A percentile compares a stretch with the other conserved stretches of the same genome.
These are phyloP conservation scores for Spea hammondii DNA, from an alignment of 2,797 vertebrate genomes.

Conservation along the genomic window DNA sequence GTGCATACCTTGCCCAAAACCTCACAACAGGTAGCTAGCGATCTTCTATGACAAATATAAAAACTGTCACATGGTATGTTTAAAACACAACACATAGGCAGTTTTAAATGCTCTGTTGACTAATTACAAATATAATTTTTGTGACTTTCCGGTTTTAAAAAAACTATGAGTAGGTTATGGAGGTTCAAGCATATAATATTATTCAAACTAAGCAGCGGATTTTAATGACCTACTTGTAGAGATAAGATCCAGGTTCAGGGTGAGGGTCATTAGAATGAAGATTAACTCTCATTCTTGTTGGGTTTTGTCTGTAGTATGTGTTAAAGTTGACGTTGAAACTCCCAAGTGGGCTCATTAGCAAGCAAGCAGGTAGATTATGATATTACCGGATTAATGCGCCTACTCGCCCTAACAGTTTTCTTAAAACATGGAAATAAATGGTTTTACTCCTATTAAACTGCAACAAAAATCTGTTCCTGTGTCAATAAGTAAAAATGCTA, in stretches of 20 bases:
- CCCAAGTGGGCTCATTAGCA: constrained; percentile 56
- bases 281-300: constrained; percentile 38
- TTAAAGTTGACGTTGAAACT: constrained; percentile 53
- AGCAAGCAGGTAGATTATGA: constrained; percentile 50
- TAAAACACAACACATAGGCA: too few relatives aligned
- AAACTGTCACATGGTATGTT: too few relatives aligned
- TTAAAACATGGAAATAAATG: constrained; percentile 16
- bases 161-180: constrained; percentile 24
- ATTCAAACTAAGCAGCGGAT: constrained; percentile 15
- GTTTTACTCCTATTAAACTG: constrained; percentile 23
- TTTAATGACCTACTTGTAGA: constrained; percentile 29
- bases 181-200: constrained; percentile 19
- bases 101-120: too few relatives aligned
- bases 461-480: constrained; percentile 12
- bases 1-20: too few relatives aligned
- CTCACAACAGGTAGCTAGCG: too few relatives aligned
- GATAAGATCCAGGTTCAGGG: constrained; percentile 50
- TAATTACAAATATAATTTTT: too few relatives aligned
- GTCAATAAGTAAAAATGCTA: constrained; percentile 12
- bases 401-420: constrained; percentile 33
- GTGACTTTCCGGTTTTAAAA: not conserved
- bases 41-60: too few relatives aligned
- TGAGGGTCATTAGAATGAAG: constrained; percentile 51
- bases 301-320: constrained; percentile 42
- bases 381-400: constrained; percentile 47